phyloP scores from a whole-genome alignment of 92 coral and sea anemone genomes.

The Palythoa grandis region DNA sequence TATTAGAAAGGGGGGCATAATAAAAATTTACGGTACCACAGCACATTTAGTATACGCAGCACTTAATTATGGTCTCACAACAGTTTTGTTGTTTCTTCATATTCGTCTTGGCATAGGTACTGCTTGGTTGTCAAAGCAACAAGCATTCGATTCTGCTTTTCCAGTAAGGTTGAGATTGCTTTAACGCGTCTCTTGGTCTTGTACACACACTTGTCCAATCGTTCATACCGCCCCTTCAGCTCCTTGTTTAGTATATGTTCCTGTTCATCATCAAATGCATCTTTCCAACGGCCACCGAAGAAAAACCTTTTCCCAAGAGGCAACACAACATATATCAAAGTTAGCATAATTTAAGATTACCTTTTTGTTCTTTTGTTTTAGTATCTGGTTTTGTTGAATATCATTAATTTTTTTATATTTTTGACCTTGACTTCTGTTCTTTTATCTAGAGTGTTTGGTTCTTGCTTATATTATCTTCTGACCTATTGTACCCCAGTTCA shows the following conservation, averaged over 20 bases:
- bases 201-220: slow-evolving; percentile 25
- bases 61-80: not conserved
- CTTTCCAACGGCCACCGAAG: not conserved
- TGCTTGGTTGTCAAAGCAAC: slow-evolving; percentile 2
- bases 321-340: not conserved
- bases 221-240: not conserved
- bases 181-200: slow-evolving; percentile 29
- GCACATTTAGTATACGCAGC: too few relatives aligned
- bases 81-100: not conserved
- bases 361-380: not conserved
- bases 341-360: not conserved
- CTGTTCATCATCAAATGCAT: slow-evolving; percentile 18
- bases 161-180: slow-evolving; percentile 15
- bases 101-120: not conserved
- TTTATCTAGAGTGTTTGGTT: too few relatives aligned
- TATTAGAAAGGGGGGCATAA: too few relatives aligned
- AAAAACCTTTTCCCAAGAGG: not conserved
- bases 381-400: too few relatives aligned
- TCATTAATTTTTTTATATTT: too few relatives aligned
- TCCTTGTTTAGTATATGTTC: not conserved
- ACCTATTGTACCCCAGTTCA: too few relatives aligned
- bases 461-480: too few relatives aligned
- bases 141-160: slow-evolving; percentile 37
- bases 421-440: too few relatives aligned
- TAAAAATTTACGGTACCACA: too few relatives aligned